Percentiles rank a stretch among this genome's conserved stretches.
phyloP scores from a whole-genome alignment of 2,113 vertebrate genomes.

The Gymnarchus niloticus region DNA sequence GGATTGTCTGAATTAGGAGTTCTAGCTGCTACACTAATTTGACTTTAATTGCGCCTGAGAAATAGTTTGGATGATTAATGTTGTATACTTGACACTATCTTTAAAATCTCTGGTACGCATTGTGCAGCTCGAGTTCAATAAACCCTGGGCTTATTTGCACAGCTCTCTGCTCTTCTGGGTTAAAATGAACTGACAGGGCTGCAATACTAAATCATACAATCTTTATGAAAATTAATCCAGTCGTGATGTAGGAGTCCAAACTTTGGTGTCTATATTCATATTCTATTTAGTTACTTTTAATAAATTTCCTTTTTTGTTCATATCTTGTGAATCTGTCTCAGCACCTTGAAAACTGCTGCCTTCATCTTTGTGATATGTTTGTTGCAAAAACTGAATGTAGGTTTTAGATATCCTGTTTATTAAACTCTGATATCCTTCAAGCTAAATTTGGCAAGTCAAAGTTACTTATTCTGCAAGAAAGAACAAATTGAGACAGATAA shows the following conservation, averaged over 20 bases:
- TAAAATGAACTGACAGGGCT: background rate
- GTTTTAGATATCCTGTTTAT: background rate
- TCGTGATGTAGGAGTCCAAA: background rate
- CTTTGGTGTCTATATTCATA: background rate
- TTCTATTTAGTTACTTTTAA: background rate
- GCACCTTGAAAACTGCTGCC: background rate
- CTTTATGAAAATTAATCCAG: background rate
- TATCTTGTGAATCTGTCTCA: background rate
- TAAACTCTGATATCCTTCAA: slow-evolving; percentile 4
- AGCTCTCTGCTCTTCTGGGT: background rate
- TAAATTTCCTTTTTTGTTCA: background rate
- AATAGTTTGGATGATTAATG: background rate
- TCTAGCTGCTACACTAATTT: background rate
- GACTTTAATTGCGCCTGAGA: background rate
- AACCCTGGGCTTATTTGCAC: background rate
- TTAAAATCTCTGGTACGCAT: background rate
- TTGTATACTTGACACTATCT: background rate
- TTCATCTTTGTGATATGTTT: background rate
- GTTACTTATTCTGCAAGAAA: background rate
- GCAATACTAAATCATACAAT: background rate
- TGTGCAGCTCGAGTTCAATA: background rate
- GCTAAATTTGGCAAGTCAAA: background rate
- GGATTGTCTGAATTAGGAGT: background rate
- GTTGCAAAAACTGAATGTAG: background rate
- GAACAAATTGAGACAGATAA: background rate